Base-by-base conservation (phyloP, 2,888 invertebrate species). In the Patella pellucida region DNA sequence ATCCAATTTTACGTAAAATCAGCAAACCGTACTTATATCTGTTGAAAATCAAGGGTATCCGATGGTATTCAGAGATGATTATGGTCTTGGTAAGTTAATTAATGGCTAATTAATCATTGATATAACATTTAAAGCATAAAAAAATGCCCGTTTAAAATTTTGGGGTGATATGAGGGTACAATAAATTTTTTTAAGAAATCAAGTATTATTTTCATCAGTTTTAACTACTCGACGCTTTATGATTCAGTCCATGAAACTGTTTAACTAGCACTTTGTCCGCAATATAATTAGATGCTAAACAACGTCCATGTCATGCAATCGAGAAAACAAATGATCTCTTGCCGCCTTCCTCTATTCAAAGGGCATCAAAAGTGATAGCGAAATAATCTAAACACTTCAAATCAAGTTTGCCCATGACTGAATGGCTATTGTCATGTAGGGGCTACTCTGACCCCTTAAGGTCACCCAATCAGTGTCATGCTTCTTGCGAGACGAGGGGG, bases 401-500 rank as follows among this genome's bases (percentile, higher is more conserved):
- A 62, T 62, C 62, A 62, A 62, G 62, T 62, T 62, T 23, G 23
- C 23, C 62, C 19, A 14, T 19, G 19, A 62, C 62, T 19, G 62
- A 23, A 62, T 23, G 23, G 19, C 62, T 62, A n/a, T 62, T 62
- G 62, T 62, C 23, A 19, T 23, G 62, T 23, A 62, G 23, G 11
- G 62, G 62, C 19, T 23, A 12, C 11, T 3, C 11, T 62, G 62
- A 62, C 62, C 62, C 23, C 62, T 12, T 23, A 41, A 15, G 62
- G 62, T 62, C 62, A 62, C 19, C 62, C 62, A 62, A 62, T 62
- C 62, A 62, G 62, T 62, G 62, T 62, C 62, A 62, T 62, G 62
- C 62, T 15, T 14, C 62, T 62, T 23, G 11, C 19, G 11, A 62
- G 62, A 62, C 19, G 62, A 62, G 19, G 23, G n/a, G 62, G 23